Base-by-base conservation (phyloP, 2,888 invertebrate species). In the Brachyopa scutellaris region DNA sequence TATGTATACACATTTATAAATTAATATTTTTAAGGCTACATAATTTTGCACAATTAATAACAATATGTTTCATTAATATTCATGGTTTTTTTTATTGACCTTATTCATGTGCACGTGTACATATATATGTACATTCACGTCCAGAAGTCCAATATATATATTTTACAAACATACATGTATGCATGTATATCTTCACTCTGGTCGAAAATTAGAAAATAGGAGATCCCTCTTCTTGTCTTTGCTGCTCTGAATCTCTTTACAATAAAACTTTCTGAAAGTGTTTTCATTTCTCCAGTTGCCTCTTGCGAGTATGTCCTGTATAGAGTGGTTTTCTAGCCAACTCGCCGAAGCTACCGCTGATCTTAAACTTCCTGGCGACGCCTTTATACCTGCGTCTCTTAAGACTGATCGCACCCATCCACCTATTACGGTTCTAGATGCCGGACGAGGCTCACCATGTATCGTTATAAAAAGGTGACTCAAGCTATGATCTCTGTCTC, bases 401-500 rank as follows among this genome's bases (percentile, higher is more conserved):
- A 57, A 11, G 9, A 57, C 45, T 1, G 53, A 51, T 3, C 74
- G 64, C 31, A 74, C 42, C 59, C 74, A 73, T n/a, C 55, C 45
- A n/a, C 64, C 57, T 1, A 55, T 73, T 19, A 55, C 42, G 2
- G 61, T 40, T n/a, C 38, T 47, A 11, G 74, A 67, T 17, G 67
- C 74, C 33, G 74, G 59, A 1, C 17, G 8, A 7, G 45, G 31
- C 0, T 26, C 19, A 0, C 42, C 45, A 0, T 1, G n/a, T 23
- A 66, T 21, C 1, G 51, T 61, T 6, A 61, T 53, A 36, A 69
- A 67, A 1, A 66, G 11, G 8, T 51, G 4, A 13, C 7, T 7
- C 4, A 49, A 13, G 9, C 55, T 29, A 2, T n/a, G 17, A 19
- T 1, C 7, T 1, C 38, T 47, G 19, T 0, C 4, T 40, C 64